Percentiles rank a stretch among this genome's conserved stretches.
phyloP scores from a whole-genome alignment of 30 jellyfish, hydroid and myxozoan genomes.

The Nemopilema nomurai region DNA sequence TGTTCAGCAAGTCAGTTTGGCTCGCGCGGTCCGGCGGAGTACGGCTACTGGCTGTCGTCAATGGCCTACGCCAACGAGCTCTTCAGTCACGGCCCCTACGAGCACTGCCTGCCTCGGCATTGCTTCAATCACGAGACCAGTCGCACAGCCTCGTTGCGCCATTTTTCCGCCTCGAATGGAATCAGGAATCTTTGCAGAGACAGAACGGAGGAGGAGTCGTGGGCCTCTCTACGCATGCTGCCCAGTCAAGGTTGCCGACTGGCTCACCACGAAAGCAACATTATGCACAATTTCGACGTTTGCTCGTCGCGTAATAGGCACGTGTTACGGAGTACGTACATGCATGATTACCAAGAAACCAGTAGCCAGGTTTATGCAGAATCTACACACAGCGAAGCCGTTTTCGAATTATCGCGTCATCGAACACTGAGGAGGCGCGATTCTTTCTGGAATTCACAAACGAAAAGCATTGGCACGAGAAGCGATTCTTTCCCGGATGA shows the following conservation, averaged over 20 bases:
- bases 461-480: background rate
- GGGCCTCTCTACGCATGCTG: slow-evolving; percentile 6
- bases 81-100: slow-evolving; percentile 7
- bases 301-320: background rate
- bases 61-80: slow-evolving; percentile 46
- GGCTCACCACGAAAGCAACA: background rate
- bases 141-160: slow-evolving; percentile 8
- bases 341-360: slow-evolving; percentile 2
- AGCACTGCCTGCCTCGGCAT: slow-evolving; percentile 13
- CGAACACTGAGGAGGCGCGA: background rate
- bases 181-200: slow-evolving; percentile 4
- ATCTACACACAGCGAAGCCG: background rate
- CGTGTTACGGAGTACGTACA: background rate
- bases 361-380: slow-evolving; percentile 1
- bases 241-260: slow-evolving; percentile 6
- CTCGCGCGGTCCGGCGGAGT: slow-evolving; percentile 19
- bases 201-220: background rate
- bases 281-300: background rate
- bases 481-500: background rate
- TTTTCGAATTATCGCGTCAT: background rate
- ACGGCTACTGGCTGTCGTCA: slow-evolving; percentile 36
- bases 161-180: background rate
- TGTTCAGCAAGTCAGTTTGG: slow-evolving; percentile 34
- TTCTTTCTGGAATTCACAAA: background rate
- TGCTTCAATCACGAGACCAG: slow-evolving; percentile 5